These are phyloP conservation scores for Drosophila eohydei DNA, from an alignment of 2,888 invertebrate genomes.

Conservation along the genomic window DNA sequence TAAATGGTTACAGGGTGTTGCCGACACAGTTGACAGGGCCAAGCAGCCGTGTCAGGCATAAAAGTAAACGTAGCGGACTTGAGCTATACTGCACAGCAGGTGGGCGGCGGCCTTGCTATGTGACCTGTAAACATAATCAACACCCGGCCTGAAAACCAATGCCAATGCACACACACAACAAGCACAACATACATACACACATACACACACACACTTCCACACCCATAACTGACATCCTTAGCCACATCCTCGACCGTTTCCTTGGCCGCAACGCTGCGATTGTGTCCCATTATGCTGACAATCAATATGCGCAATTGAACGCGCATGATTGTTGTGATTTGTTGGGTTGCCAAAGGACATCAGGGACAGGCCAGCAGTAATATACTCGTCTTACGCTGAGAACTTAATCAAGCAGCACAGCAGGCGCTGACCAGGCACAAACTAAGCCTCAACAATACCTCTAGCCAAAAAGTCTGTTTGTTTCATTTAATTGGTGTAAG, in stretches of 20 bases:
- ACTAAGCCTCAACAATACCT: slow-evolving; percentile 23
- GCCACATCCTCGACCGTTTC: slow-evolving; percentile 38
- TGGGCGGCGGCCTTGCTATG: slow-evolving; percentile 57
- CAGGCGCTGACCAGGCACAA: slow-evolving; percentile 36
- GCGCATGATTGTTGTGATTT: slow-evolving; percentile 73
- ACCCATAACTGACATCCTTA: slow-evolving; percentile 25
- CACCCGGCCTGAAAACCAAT: slow-evolving; percentile 49
- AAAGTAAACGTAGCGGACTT: slow-evolving; percentile 54
- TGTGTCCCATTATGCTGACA: slow-evolving; percentile 68
- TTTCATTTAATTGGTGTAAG: slow-evolving; percentile 19
- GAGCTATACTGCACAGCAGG: slow-evolving; percentile 30
- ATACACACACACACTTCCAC: neutral
- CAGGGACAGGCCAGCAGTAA: slow-evolving; percentile 12
- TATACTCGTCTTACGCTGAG: slow-evolving; percentile 3
- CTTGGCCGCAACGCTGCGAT: slow-evolving; percentile 38
- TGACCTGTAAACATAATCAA: slow-evolving; percentile 73
- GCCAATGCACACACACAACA: slow-evolving; percentile 1
- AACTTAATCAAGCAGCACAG: slow-evolving; percentile 52
- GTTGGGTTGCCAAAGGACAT: slow-evolving; percentile 24
- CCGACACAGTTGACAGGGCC: slow-evolving; percentile 49
- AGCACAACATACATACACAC: too few species aligned
- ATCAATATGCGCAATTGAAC: slow-evolving; percentile 80
- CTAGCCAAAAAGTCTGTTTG: slow-evolving; percentile 8
- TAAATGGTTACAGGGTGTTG: slow-evolving; percentile 10
- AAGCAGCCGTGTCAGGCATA: slow-evolving; percentile 55